Conservation (phyloP, 2,888 invertebrate genomes). For the Chaitophorus viminalis region DNA sequence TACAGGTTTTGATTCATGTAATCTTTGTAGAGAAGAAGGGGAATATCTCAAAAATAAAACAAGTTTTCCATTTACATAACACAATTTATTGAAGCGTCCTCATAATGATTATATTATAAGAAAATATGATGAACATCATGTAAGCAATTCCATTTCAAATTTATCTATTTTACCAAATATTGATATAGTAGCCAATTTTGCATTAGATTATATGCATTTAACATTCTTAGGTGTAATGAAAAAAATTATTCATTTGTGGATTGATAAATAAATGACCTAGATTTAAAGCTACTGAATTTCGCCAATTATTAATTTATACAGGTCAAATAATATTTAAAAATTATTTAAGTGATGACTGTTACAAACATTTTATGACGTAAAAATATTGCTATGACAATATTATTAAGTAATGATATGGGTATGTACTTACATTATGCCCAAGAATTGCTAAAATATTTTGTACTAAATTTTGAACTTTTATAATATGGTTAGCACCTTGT, state of each 20-base stretch:
- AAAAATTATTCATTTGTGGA: conserved; percentile 63
- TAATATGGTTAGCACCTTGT: neutral
- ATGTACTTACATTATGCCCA: neutral
- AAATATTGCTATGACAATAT: too few species aligned
- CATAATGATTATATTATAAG: conserved; percentile 47
- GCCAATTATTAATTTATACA: neutral
- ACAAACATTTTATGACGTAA: neutral
- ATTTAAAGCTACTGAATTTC: neutral
- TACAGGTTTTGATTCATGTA: neutral
- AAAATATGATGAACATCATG: conserved; percentile 26
- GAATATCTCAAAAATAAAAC: conserved; percentile 46
- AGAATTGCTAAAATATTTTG: neutral
- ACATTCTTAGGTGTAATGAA: conserved; percentile 65
- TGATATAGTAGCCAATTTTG: conserved; percentile 65
- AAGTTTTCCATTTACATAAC: neutral
- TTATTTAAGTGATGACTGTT: neutral
- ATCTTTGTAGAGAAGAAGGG: conserved; percentile 64
- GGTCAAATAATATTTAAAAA: neutral
- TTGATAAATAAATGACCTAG: conserved; percentile 14
- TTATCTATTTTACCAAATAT: conserved; percentile 62
- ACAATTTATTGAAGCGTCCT: conserved; percentile 14
- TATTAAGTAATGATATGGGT: neutral
- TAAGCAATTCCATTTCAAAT: neutral
- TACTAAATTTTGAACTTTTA: neutral
- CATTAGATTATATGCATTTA: conserved; percentile 66